Percentiles rank a stretch among this genome's conserved stretches.
Conservation (phyloP, 2,797 vertebrate genomes). For the Lacerta agilis region DNA sequence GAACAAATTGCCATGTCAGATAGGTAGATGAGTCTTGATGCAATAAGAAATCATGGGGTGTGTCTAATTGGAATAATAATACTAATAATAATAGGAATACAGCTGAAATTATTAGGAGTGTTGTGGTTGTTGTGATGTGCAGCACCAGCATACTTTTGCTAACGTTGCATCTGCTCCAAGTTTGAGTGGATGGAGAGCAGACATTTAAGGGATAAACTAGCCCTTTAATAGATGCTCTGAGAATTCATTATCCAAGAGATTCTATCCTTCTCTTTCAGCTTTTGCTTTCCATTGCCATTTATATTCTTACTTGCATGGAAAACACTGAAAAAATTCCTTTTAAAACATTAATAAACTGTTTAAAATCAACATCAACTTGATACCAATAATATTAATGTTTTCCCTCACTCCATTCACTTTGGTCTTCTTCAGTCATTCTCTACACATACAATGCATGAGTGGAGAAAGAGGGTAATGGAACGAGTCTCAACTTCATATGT, state of each 20-base stretch:
- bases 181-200: neutral
- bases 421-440: neutral
- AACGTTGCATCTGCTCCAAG: neutral
- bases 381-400: neutral
- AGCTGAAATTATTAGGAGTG: neutral
- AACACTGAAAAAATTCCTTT: neutral
- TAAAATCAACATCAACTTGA: neutral
- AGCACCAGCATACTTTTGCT: neutral
- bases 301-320: neutral
- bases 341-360: neutral
- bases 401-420: neutral
- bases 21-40: conserved; percentile 84
- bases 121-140: neutral
- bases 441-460: neutral
- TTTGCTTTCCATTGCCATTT: neutral
- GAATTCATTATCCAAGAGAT: neutral
- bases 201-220: neutral
- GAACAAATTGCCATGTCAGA: conserved; percentile 99
- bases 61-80: too few species aligned
- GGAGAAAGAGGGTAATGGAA: neutral
- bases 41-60: conserved; percentile 30
- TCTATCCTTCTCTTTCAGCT: neutral
- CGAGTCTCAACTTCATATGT: neutral
- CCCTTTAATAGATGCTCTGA: neutral
- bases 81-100: neutral